Evolutionary conservation across 2,797 vertebrate species (phyloP), one percentile per base, ranked within the genome.

Genomic region (Tapera naevia): DNA sequence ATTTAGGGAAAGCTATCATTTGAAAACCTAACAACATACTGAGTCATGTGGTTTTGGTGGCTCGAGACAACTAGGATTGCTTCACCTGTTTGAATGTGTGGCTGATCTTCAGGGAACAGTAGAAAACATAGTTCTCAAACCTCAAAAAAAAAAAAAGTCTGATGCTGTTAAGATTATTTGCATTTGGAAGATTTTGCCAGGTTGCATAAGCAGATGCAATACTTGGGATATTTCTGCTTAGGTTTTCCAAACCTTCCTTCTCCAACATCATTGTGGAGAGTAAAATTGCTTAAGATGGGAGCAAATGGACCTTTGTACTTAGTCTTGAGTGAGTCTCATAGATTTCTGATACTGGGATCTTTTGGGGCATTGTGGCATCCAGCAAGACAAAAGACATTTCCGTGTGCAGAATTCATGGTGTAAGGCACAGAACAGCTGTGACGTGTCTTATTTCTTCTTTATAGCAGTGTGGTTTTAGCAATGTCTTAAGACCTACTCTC

Each of bases 41-140:
- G 62, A 71, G 62, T 65, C 58, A 3, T 27, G 35, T 28, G n/a
- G 1, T 75, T 82, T 45, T 39, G 46, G 79, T 86, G 58, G 45
- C 70, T 61, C 35, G 14, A 54, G 37, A 84, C 51, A 66, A 7
- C 10, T 22, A 19, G 48, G 70, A 53, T 91, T 95, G 66, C 89
- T 88, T 94, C 78, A 88, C 45, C 48, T 33, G 7, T 76, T 65
- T 41, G 66, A 81, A 71, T 17, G 2, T 39, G 22, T 45, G 92
- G 70, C 85, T 90, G 39, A 72, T 79, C 67, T 95, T 88, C n/a
- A 90, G 86, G 61, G 86, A 83, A 61, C 3, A 3, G 69, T 56
- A 86, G 32, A 22, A 95, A 88, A 84, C 56, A n/a, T 30, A 46
- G 90, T 73, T 96, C 88, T 80, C 83, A 96, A 94, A 96, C 72